phyloP scores from a whole-genome alignment of 2,797 vertebrate genomes.

The Pseudochirops corinnae region DNA sequence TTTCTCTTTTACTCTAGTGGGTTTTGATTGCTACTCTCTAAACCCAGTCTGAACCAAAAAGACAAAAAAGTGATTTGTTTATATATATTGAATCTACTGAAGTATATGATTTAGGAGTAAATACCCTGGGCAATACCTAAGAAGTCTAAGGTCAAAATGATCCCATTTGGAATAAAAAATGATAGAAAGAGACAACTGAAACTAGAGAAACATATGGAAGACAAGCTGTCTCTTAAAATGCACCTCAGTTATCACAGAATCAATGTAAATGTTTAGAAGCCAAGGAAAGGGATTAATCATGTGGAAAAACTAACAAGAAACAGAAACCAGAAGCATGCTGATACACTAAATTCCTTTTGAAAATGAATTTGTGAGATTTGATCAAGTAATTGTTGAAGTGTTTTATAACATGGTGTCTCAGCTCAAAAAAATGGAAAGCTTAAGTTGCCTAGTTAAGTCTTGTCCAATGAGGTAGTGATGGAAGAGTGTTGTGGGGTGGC shows the following conservation, averaged over 20 bases:
- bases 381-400: conserved; percentile 80
- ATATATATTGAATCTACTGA: background rate
- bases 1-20: background rate
- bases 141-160: conserved; percentile 36
- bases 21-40: background rate
- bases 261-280: conserved; percentile 27
- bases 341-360: conserved; percentile 60
- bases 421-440: conserved; percentile 26
- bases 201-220: conserved; percentile 2
- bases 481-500: conserved; percentile 68
- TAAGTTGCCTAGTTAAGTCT: conserved; percentile 70
- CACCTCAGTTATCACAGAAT: conserved; percentile 32
- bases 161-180: conserved; percentile 52
- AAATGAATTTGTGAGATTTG: conserved; percentile 68
- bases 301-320: background rate
- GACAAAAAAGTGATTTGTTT: background rate
- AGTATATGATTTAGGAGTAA: background rate
- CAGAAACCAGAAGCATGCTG: conserved; percentile 42
- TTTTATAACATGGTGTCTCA: conserved; percentile 63
- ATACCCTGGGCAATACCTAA: background rate
- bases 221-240: conserved; percentile 45
- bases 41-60: background rate
- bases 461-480: conserved; percentile 68
- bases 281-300: conserved; percentile 52
- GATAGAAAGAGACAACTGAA: background rate